Base-by-base conservation (phyloP, 2,797 vertebrate species). In the Sebastiscus albofasciatus region DNA sequence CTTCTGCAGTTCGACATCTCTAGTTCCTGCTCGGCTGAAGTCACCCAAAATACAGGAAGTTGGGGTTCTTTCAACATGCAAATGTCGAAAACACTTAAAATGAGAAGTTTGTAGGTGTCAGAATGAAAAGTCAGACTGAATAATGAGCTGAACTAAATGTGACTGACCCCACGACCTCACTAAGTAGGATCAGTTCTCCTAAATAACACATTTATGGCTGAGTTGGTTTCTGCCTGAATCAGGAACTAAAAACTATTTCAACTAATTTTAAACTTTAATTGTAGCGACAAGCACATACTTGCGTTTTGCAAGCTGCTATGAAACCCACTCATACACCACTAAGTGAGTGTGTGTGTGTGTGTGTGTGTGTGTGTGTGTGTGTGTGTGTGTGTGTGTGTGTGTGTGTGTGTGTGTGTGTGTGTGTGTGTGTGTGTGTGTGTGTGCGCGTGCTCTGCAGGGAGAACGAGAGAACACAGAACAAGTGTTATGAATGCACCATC, bases 41-140 rank as follows among this genome's bases (percentile, higher is more conserved):
- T 56, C 42, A 8, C 31, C 39, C 2, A 60, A 36, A 39, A 58
- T 42, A 75, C 78, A 86, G 91, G 83, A 92, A 91, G 75, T 73
- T 4, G 20, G 6, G 3, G 3, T 68, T 79, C 10, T 83, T 72
- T 80, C 61, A 62, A 24, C 67, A 75, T 49, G 33, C 26, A 42
- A 56, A 65, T 59, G 72, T 46, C 5, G 0, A 70, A 69, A 70
- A 33, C 46, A 34, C 4, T 11, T 5, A 33, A 46, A 14, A 54
- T 16, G 67, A 66, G 59, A 27, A 2, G 39, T 58, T 65, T 55
- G 11, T 56, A 36, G 36, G 33, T 2, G n/a, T 34, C 9, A 2
- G 2, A 4, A 26, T 46, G 20, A 8, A 33, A 34, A n/a, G 24
- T 22, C 24, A 27, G 1, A 12, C 20, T 34, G 3, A 49, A 42